Base-by-base conservation (phyloP, 2,113 vertebrate species). In the Rhizomys pruinosus region DNA sequence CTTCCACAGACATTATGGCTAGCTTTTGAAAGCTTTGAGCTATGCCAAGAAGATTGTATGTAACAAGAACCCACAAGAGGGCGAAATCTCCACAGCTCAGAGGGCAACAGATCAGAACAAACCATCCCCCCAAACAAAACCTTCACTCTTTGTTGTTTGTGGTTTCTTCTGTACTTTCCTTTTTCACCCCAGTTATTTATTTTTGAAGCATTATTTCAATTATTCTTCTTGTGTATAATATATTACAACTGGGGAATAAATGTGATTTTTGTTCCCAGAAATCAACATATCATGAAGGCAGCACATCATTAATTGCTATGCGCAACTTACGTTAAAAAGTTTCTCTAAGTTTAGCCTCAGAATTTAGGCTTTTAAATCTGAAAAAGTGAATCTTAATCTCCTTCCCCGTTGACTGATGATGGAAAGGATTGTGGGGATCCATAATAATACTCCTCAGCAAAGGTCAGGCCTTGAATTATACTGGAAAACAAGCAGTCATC, bases 51-150 rank as follows among this genome's bases (percentile, higher is more conserved):
- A 57, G 66, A 5, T 3, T 47, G 90, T 52, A 3, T 3, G 72
- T 55, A 5, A 20, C 2, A 3, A 23, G 27, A 52, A 5, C 7
- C 89, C 97, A 91, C 94, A 29, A 94, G 97, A 44, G 66, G 96
- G 95, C 68, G 25, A 7, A 4, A 78, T 89, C 22, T 20, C 55
- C 89, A 68, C 29, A 79, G 42, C 77, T 63, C 39, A 59, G 78
- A 22, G 1, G 32, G 52, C 2, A 16, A 23, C 15, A 32, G 61
- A 52, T 12, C 37, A 23, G 29, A 44, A 7, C 17, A n/a, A n/a
- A 32, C 32, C 17, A 68, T 7, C 52, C 37, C 0, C 5, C 17
- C 29, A 71, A 34, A 63, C n/a, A 27, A 61, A 61, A 44, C 7
- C n/a, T 55, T 25, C 29, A 25, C 55, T 71, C 7, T 16, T 55